Conservation (phyloP, 2,797 vertebrate species). For the Hemibagrus guttatus region DNA sequence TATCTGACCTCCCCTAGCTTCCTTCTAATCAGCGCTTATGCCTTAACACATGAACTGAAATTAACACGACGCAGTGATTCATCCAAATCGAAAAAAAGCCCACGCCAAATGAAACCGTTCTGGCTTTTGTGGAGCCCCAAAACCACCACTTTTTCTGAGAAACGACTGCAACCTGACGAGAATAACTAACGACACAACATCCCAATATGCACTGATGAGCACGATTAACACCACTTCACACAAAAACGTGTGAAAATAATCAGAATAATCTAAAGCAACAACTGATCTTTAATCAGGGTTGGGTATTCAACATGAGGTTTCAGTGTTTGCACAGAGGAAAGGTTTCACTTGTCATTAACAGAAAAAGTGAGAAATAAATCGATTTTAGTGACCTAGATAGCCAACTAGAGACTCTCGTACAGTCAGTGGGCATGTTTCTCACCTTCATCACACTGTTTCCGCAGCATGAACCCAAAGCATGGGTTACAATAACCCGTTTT, state of each 20-base stretch:
- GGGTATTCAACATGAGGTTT: not conserved
- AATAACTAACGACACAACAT: slow-evolving; percentile 65
- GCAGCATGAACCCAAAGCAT: slow-evolving; percentile 20
- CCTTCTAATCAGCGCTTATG: not conserved
- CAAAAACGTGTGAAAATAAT: not conserved
- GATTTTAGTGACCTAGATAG: slow-evolving; percentile 14
- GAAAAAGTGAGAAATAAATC: not conserved
- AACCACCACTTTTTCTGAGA: slow-evolving; percentile 78
- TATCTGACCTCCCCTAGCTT: too few species aligned
- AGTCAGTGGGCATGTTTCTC: not conserved
- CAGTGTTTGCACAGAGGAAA: not conserved
- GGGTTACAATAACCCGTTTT: not conserved
- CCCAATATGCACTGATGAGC: not conserved
- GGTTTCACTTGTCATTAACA: not conserved
- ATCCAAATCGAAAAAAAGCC: slow-evolving; percentile 65
- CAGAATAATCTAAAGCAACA: not conserved
- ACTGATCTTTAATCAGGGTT: not conserved
- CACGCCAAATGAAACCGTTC: slow-evolving; percentile 73
- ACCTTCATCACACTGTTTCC: slow-evolving; percentile 31
- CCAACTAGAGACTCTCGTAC: not conserved
- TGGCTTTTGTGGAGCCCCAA: slow-evolving; percentile 68
- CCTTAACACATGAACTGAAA: slow-evolving; percentile 44
- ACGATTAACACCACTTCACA: not conserved
- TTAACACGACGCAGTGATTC: slow-evolving; percentile 63
- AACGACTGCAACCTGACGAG: slow-evolving; percentile 63